phyloP scores from a whole-genome alignment of 2,888 invertebrate species.

The Synergus laeviventris region DNA sequence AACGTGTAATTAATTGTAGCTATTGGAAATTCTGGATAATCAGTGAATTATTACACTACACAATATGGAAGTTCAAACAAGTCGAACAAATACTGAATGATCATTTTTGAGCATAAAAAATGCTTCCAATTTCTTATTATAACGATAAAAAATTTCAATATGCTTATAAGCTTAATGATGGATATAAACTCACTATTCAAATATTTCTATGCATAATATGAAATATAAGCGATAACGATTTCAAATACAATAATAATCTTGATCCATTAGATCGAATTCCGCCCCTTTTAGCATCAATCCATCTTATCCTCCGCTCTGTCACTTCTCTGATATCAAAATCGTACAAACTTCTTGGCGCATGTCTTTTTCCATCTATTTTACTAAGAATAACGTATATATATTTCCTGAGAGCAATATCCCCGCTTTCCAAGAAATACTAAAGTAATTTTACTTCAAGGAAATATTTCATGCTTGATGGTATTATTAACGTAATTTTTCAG shows the following conservation, averaged over 20 bases:
- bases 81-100: neutral
- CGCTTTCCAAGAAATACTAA: neutral
- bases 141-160: too few species aligned
- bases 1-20: constrained; percentile 8
- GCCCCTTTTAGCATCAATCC: neutral
- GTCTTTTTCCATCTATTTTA: neutral
- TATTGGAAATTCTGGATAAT: constrained; percentile 6
- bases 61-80: neutral
- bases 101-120: neutral
- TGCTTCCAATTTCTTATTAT: too few species aligned
- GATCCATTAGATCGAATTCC: neutral
- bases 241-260: neutral
- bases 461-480: neutral
- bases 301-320: neutral
- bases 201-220: neutral
- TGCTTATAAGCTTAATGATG: neutral
- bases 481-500: neutral
- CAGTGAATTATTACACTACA: neutral
- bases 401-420: neutral
- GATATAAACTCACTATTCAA: neutral
- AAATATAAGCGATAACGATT: neutral
- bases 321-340: neutral
- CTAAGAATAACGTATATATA: neutral
- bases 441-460: neutral
- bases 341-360: neutral